Conservation (phyloP, 1,140 invertebrate genomes). For the Protaetia brevitarsis region DNA sequence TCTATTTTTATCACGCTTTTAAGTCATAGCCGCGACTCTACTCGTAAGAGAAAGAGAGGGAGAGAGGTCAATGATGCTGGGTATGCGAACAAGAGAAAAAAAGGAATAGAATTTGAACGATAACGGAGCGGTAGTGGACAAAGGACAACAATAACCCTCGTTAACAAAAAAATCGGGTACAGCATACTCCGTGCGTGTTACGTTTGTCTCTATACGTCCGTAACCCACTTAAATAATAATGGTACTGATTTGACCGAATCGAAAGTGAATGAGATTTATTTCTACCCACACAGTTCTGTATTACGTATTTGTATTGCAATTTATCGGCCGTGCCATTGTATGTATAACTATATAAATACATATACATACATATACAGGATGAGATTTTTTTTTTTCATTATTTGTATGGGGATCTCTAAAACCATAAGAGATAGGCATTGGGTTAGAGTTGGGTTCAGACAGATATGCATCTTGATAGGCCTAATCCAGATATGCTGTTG, state of each 20-base stretch:
- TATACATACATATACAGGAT: background rate
- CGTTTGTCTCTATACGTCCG: background rate
- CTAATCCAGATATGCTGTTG: no score
- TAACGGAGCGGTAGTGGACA: background rate
- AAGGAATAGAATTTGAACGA: background rate
- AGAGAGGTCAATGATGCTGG: background rate
- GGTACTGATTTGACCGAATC: background rate
- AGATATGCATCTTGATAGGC: no score
- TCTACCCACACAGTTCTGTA: background rate
- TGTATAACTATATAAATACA: background rate
- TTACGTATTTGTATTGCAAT: background rate
- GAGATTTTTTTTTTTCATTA: no score
- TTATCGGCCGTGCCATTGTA: background rate
- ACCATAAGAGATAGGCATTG: no score
- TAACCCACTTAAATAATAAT: constrained; percentile 9
- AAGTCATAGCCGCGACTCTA: background rate
- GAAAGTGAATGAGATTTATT: constrained; percentile 1
- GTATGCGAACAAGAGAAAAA: background rate
- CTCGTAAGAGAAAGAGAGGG: no score
- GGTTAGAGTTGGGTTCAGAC: no score
- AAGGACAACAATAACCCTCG: background rate
- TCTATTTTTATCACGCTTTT: constrained; percentile 5
- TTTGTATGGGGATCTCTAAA: no score
- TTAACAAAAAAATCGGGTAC: constrained; percentile 3
- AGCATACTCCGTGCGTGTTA: background rate